Percentiles rank a stretch among this genome's conserved stretches.
Conservation (phyloP, 2,888 invertebrate species). For the Ichneumon xanthorius region DNA sequence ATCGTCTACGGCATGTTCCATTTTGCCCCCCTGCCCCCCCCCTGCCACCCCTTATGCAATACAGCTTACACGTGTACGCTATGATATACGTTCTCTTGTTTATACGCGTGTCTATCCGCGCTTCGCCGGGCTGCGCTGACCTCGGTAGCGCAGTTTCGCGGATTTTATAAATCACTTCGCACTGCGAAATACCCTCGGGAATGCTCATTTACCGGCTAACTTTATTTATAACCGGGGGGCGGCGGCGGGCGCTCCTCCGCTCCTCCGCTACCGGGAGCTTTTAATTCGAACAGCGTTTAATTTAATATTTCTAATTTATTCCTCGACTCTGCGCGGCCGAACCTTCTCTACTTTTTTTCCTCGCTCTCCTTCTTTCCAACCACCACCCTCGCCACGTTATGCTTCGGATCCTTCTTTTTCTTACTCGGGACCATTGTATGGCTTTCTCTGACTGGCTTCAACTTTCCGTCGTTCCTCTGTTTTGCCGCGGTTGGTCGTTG, state of each 20-base stretch:
- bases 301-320: slow-evolving; percentile 73
- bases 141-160: slow-evolving; percentile 42
- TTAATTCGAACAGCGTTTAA: slow-evolving; percentile 76
- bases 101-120: slow-evolving; percentile 45
- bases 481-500: neutral
- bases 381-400: slow-evolving; percentile 31
- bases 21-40: neutral
- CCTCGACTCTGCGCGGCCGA: slow-evolving; percentile 40
- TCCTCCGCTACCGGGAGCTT: slow-evolving; percentile 53
- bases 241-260: slow-evolving; percentile 24
- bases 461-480: neutral
- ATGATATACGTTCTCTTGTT: slow-evolving; percentile 56
- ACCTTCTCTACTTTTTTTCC: slow-evolving; percentile 42
- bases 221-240: slow-evolving; percentile 73
- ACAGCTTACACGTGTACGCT: slow-evolving; percentile 26
- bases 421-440: slow-evolving; percentile 48
- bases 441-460: slow-evolving; percentile 20
- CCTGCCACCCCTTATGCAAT: neutral
- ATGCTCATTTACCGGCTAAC: slow-evolving; percentile 73
- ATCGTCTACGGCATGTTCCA: slow-evolving; percentile 37
- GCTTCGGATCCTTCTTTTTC: slow-evolving; percentile 47
- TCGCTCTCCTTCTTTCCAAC: slow-evolving; percentile 21
- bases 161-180: slow-evolving; percentile 73
- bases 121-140: neutral
- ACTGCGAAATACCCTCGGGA: slow-evolving; percentile 68